Percentiles rank a stretch among this genome's conserved stretches.
Conservation (phyloP, 37 sponge, comb jelly and placozoan species). For the Cliona cf. orientalis region DNA sequence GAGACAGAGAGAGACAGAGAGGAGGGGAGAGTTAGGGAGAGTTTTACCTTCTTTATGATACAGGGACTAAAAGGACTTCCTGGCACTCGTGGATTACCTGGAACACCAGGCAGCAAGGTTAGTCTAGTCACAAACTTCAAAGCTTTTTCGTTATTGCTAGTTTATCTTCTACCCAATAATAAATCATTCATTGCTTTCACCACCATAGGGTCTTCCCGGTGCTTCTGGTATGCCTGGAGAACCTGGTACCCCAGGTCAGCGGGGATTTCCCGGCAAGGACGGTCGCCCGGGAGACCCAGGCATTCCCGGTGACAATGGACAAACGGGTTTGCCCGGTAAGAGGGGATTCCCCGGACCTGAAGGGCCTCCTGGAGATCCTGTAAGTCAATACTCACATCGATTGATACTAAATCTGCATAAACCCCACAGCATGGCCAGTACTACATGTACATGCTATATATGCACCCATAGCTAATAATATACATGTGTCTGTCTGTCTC, state of each 20-base stretch:
- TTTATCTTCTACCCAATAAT: too few species aligned
- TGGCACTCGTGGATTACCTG: not conserved
- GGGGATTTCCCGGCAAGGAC: constrained; percentile 6
- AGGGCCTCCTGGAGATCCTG: constrained; percentile 40
- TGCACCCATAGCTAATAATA: not conserved
- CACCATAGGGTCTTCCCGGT: constrained; percentile 20
- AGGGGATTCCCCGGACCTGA: constrained; percentile 13
- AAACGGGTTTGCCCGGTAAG: constrained; percentile 26
- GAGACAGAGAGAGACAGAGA: constrained; percentile 10
- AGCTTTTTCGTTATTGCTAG: too few species aligned
- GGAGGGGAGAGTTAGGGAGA: constrained; percentile 10
- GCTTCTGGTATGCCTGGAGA: constrained; percentile 1
- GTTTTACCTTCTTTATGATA: not conserved
- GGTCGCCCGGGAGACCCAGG: constrained; percentile 13
- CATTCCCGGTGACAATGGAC: constrained; percentile 14
- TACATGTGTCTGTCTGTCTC: not conserved
- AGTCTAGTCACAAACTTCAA: too few species aligned
- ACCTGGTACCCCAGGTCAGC: constrained; percentile 1
- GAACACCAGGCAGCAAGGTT: not conserved
- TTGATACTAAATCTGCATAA: too few species aligned
- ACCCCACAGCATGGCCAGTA: too few species aligned
- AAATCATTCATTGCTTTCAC: too few species aligned
- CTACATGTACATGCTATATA: not conserved
- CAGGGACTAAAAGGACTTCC: constrained; percentile 18
- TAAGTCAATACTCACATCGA: not conserved